phyloP scores from a whole-genome alignment of 2,888 invertebrate genomes.

The Orthonychiurus folsomi region DNA sequence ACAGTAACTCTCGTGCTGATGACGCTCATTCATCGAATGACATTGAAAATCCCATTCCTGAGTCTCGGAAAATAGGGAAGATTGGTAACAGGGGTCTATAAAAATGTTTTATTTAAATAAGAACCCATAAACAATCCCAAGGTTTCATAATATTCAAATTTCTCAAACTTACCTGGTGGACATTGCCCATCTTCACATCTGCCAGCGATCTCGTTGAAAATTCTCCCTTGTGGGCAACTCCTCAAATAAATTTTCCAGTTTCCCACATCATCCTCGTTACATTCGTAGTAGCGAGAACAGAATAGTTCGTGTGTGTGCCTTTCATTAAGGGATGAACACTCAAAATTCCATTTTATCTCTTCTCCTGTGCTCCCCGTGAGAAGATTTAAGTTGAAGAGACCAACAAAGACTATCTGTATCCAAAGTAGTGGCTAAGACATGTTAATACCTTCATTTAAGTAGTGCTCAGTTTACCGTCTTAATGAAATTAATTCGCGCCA shows the following conservation, averaged over 20 bases:
- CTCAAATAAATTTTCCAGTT: not conserved
- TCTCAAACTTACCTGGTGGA: not conserved
- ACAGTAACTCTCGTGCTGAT: not conserved
- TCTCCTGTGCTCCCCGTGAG: too few species aligned
- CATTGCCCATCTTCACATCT: not conserved
- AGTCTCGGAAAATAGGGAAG: not conserved
- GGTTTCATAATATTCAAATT: too few species aligned
- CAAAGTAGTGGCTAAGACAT: too few species aligned
- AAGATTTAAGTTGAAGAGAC: too few species aligned
- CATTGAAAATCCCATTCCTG: not conserved
- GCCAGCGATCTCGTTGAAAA: not conserved
- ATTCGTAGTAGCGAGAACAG: not conserved
- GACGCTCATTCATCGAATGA: not conserved
- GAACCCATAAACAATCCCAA: too few species aligned
- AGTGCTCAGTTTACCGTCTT: too few species aligned
- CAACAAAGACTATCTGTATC: too few species aligned
- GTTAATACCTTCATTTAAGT: too few species aligned
- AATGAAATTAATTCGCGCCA: too few species aligned
- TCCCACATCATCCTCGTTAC: not conserved
- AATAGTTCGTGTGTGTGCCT: not conserved
- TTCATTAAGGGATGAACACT: not conserved
- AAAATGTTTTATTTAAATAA: too few species aligned
- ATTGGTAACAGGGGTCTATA: too few species aligned
- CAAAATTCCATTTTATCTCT: not conserved
- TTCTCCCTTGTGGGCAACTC: not conserved